phyloP scores from a whole-genome alignment of 2,888 invertebrate species.

The Cantharis flavilabris region DNA sequence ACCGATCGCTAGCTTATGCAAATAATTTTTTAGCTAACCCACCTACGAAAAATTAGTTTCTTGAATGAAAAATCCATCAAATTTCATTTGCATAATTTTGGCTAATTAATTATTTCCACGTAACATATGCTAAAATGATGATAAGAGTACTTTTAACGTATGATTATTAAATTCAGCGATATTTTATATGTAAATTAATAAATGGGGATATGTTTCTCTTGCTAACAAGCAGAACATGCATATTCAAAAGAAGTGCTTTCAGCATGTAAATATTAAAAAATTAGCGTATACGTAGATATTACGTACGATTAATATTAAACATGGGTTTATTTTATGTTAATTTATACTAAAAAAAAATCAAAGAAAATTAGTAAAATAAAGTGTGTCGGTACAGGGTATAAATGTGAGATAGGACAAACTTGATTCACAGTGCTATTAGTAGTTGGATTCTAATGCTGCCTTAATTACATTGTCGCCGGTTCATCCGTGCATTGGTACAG shows the following conservation, averaged over 20 bases:
- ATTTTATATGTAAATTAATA: slow-evolving; percentile 34
- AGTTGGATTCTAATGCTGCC: slow-evolving; percentile 50
- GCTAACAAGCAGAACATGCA: slow-evolving; percentile 34
- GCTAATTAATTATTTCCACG: neutral
- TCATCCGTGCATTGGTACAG: slow-evolving; percentile 39
- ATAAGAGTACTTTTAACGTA: neutral
- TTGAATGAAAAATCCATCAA: neutral
- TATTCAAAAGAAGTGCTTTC: slow-evolving; percentile 32
- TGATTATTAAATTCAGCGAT: neutral
- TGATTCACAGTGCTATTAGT: slow-evolving; percentile 36
- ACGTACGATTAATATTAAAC: slow-evolving; percentile 12
- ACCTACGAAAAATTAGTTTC: neutral
- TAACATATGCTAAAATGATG: neutral
- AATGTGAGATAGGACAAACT: slow-evolving; percentile 31
- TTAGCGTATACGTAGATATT: slow-evolving; percentile 7
- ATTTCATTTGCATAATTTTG: neutral
- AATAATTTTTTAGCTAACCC: neutral
- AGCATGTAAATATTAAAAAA: slow-evolving; percentile 27
- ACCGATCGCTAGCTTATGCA: slow-evolving; percentile 16
- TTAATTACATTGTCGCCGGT: slow-evolving; percentile 54
- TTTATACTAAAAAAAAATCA: neutral
- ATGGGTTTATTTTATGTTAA: slow-evolving; percentile 11
- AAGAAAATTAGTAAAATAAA: slow-evolving; percentile 3
- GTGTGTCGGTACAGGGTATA: slow-evolving; percentile 12
- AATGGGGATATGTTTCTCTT: slow-evolving; percentile 32